These are phyloP conservation scores for Catalaphyllia jardinei DNA, from an alignment of 64 coral and sea anemone genomes.

Conservation along the genomic window DNA sequence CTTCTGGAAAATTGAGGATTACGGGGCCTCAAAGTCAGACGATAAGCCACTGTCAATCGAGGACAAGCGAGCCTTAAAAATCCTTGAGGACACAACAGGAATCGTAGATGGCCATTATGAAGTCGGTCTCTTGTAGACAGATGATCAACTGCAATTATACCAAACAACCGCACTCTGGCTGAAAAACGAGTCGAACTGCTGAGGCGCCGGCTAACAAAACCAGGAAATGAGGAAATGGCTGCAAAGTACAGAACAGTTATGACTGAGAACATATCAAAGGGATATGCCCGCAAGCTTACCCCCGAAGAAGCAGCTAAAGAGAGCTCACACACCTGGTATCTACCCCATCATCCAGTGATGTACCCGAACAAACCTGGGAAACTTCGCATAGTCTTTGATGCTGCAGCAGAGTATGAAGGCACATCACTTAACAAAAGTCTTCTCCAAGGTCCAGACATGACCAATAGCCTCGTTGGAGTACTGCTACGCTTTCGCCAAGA, in stretches of 20 bases:
- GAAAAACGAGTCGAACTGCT: constrained; percentile 30
- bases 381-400: constrained; percentile 59
- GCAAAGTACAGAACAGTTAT: constrained; percentile 34
- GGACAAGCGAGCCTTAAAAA: constrained; percentile 44
- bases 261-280: constrained; percentile 15
- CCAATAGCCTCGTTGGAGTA: constrained; percentile 39
- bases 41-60: constrained; percentile 29
- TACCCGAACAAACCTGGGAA: constrained; percentile 59
- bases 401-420: neutral
- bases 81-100: constrained; percentile 43
- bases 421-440: constrained; percentile 6
- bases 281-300: neutral
- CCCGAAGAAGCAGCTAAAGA: neutral
- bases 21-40: neutral
- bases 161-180: constrained; percentile 30
- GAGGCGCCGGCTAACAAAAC: constrained; percentile 6
- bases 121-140: constrained; percentile 43
- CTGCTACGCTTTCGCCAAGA: constrained; percentile 37
- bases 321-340: constrained; percentile 21
- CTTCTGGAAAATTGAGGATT: constrained; percentile 39
- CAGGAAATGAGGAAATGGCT: constrained; percentile 38
- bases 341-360: constrained; percentile 48
- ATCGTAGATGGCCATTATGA: constrained; percentile 50
- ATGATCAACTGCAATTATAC: constrained; percentile 25
- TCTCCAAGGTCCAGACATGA: neutral